A percentile compares a stretch with the other conserved stretches of the same genome.
These are phyloP conservation scores for Phyllostomus hastatus DNA, from an alignment of 2,113 vertebrate species.

Conservation along the genomic window DNA sequence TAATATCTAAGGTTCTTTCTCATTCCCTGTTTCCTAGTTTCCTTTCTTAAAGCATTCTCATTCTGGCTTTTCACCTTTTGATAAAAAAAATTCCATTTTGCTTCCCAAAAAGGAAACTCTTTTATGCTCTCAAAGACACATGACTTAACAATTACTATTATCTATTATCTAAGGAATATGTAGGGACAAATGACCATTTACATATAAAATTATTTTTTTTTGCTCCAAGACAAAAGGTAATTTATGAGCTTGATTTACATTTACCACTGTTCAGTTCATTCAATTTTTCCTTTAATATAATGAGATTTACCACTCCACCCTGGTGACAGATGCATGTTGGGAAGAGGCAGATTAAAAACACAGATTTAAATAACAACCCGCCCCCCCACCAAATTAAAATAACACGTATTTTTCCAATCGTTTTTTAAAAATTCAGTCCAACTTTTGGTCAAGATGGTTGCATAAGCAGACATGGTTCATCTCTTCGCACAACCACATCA, in stretches of 20 bases:
- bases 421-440: not conserved
- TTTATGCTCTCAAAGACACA: not conserved
- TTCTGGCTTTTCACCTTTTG: not conserved
- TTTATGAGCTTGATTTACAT: not conserved
- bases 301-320: not conserved
- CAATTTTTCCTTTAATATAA: not conserved
- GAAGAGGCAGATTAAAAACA: not conserved
- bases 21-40: not conserved
- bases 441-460: no score
- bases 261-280: not conserved
- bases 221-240: not conserved
- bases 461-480: no score
- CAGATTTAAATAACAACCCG: not conserved
- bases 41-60: not conserved
- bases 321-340: not conserved
- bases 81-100: not conserved
- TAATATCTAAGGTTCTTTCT: not conserved
- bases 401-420: not conserved
- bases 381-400: not conserved
- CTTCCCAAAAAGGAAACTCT: not conserved
- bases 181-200: not conserved
- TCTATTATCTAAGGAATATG: not conserved
- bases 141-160: not conserved
- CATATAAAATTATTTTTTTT: not conserved
- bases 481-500: no score